Conservation (phyloP, 2,888 invertebrate species). For the Epistrophella euchroma region DNA sequence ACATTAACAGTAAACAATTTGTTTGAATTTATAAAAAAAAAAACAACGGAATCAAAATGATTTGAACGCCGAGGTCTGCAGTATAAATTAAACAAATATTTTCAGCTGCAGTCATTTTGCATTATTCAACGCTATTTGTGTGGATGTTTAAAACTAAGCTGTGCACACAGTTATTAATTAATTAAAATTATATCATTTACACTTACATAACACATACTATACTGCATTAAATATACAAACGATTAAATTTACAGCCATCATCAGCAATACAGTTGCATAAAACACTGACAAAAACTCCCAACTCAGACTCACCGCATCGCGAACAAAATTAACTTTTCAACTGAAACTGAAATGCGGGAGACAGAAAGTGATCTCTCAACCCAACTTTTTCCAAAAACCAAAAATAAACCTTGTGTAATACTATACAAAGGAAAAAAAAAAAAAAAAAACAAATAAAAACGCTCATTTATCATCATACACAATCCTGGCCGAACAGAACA, state of each 20-base stretch:
- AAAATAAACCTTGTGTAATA: slow-evolving; percentile 23
- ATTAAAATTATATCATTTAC: slow-evolving; percentile 8
- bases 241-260: neutral
- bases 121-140: slow-evolving; percentile 1
- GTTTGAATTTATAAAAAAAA: neutral
- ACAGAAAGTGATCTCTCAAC: slow-evolving; percentile 24
- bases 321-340: slow-evolving; percentile 59
- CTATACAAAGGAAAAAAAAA: neutral
- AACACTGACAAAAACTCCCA: slow-evolving; percentile 24
- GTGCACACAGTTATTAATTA: slow-evolving; percentile 2
- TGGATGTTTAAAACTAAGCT: neutral
- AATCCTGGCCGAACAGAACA: slow-evolving; percentile 39
- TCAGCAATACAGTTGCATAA: neutral
- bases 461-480: slow-evolving; percentile 69
- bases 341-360: slow-evolving; percentile 14
- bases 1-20: neutral
- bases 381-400: neutral
- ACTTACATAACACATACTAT: neutral
- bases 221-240: slow-evolving; percentile 12
- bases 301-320: slow-evolving; percentile 10
- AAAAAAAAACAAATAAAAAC: slow-evolving; percentile 21
- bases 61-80: neutral
- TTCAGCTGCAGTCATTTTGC: slow-evolving; percentile 11
- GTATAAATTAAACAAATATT: neutral
- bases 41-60: neutral